Conservation (phyloP, 2,797 vertebrate genomes). For the Anabas testudineus region DNA sequence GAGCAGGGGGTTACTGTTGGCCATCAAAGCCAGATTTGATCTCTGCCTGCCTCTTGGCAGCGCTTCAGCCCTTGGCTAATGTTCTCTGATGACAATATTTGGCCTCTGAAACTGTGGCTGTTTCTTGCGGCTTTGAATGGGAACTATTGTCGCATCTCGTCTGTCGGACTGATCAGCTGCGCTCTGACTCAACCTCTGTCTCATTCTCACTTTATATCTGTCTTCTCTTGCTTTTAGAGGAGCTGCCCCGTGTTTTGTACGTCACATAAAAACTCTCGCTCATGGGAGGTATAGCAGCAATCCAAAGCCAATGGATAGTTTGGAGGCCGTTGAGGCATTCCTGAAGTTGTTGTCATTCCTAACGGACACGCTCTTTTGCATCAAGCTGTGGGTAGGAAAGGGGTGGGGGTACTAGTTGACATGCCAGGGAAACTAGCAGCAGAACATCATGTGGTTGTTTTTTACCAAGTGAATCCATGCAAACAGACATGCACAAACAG, state of each 20-base stretch:
- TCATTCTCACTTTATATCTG: constrained; percentile 31
- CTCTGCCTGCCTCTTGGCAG: constrained; percentile 70
- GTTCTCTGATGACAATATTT: constrained; percentile 80
- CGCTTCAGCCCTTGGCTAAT: constrained; percentile 68
- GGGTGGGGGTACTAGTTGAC: background rate
- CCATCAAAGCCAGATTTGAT: constrained; percentile 76
- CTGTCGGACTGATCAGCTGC: constrained; percentile 77
- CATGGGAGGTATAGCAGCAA: constrained; percentile 2
- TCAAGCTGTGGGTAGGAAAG: background rate
- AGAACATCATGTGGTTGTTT: constrained; percentile 73
- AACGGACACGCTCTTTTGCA: constrained; percentile 32
- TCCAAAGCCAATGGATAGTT: constrained; percentile 30
- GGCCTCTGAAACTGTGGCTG: constrained; percentile 67
- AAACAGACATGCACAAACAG: constrained; percentile 46
- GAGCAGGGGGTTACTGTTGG: constrained; percentile 60
- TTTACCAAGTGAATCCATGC: constrained; percentile 44
- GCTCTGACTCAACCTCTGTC: constrained; percentile 63
- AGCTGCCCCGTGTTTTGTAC: background rate
- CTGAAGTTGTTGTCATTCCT: constrained; percentile 43
- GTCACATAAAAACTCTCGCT: constrained; percentile 17
- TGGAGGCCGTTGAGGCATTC: constrained; percentile 33
- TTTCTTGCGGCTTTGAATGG: constrained; percentile 75
- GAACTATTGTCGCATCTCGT: constrained; percentile 77
- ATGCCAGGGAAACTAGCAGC: constrained; percentile 42
- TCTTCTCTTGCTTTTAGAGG: constrained; percentile 3